Percentiles rank a stretch among this genome's conserved stretches.
phyloP scores from a whole-genome alignment of 2,888 invertebrate species.

The Clitarchus hookeri region DNA sequence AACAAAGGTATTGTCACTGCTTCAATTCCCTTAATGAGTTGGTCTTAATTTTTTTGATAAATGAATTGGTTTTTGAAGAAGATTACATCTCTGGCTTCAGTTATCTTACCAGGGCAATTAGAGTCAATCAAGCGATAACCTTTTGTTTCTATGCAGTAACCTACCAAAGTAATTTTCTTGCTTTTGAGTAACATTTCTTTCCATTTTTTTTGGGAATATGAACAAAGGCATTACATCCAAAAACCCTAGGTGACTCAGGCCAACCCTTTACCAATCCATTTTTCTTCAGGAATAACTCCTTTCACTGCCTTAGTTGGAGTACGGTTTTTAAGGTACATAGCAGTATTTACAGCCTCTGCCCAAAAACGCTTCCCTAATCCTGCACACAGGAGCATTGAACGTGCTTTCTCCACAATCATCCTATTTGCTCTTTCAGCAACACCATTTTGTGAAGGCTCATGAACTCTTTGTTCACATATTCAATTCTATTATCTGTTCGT shows the following conservation, averaged over 20 bases:
- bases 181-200: background rate
- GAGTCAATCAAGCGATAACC: background rate
- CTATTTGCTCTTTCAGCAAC: constrained; percentile 15
- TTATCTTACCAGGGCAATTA: background rate
- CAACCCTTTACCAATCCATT: constrained; percentile 21
- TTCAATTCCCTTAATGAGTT: too few relatives aligned
- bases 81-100: background rate
- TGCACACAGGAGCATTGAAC: constrained; percentile 26
- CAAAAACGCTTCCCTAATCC: constrained; percentile 31
- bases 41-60: too few relatives aligned
- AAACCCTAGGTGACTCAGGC: background rate
- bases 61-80: background rate
- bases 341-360: constrained; percentile 34
- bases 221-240: too few relatives aligned
- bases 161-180: constrained; percentile 32
- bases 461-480: too few relatives aligned
- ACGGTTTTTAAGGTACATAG: constrained; percentile 28
- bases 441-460: constrained; percentile 17
- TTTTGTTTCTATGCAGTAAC: constrained; percentile 32
- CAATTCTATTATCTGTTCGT: too few relatives aligned
- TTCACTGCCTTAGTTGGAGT: constrained; percentile 25
- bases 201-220: too few relatives aligned
- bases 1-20: too few relatives aligned
- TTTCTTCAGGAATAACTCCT: constrained; percentile 21
- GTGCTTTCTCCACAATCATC: constrained; percentile 25